phyloP scores from a whole-genome alignment of 1,140 invertebrate genomes.

The Calosoma granatense region DNA sequence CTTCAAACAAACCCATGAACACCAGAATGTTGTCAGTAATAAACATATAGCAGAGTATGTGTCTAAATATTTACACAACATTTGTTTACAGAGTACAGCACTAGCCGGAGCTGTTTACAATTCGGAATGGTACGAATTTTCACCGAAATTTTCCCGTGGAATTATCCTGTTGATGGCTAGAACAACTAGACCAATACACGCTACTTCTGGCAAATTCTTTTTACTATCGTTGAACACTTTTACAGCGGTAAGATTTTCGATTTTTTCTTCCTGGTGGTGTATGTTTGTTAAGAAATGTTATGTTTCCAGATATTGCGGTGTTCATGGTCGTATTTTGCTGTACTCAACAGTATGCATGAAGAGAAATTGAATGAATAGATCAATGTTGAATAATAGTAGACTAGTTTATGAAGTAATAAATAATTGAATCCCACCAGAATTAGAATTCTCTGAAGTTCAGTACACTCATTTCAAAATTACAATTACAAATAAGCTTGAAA shows the following conservation, averaged over 20 bases:
- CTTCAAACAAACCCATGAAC: no score
- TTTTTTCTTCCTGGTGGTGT: neutral
- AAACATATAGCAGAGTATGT: no score
- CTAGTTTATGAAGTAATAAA: no score
- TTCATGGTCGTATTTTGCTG: conserved; percentile 25
- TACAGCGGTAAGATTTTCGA: conserved; percentile 13
- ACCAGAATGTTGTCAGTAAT: no score
- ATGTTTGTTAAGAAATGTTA: neutral
- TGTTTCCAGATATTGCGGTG: conserved; percentile 23
- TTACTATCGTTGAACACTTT: conserved; percentile 19
- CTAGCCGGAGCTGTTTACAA: conserved; percentile 15
- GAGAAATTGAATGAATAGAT: no score
- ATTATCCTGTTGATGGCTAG: conserved; percentile 18
- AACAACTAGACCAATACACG: conserved; percentile 16
- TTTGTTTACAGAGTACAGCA: conserved; percentile 17
- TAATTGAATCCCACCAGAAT: no score
- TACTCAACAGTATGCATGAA: conserved; percentile 19
- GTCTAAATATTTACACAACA: no score
- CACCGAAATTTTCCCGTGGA: conserved; percentile 13
- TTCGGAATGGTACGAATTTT: conserved; percentile 18
- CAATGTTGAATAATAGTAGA: no score
- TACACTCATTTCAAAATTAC: no score
- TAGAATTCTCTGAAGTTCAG: no score
- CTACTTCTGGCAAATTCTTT: conserved; percentile 19
- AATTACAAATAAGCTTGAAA: no score